Evolutionary conservation across 2,888 invertebrate genomes (phyloP).

Genomic region (Anoplius nigerrimus): DNA sequence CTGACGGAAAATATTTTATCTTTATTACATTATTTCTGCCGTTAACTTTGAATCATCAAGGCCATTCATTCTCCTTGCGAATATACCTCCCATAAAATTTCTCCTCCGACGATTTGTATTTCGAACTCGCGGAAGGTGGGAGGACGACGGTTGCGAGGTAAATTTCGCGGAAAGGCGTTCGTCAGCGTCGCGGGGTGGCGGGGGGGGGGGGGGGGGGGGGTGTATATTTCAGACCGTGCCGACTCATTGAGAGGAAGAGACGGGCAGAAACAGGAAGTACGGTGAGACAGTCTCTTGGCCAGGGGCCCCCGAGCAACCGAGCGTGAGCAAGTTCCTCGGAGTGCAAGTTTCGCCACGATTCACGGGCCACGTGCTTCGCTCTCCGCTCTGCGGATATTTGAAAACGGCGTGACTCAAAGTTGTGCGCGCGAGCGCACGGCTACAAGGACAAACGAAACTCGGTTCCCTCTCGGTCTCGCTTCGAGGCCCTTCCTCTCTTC

Average conservation of each 20-base stretch:
- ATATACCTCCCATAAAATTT: too few relatives aligned
- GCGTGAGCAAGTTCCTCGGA: conserved; percentile 47
- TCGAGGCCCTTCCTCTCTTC: neutral
- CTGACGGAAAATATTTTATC: too few relatives aligned
- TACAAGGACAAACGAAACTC: conserved; percentile 52
- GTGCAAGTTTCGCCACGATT: conserved; percentile 52
- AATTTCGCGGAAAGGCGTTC: too few relatives aligned
- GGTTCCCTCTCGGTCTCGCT: conserved; percentile 18
- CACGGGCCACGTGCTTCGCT: conserved; percentile 55
- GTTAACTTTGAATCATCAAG: too few relatives aligned
- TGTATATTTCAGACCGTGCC: too few relatives aligned
- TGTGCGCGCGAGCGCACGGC: conserved; percentile 22
- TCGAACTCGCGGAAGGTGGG: neutral
- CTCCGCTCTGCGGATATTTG: conserved; percentile 49
- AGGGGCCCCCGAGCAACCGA: conserved; percentile 37
- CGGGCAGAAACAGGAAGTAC: conserved; percentile 41
- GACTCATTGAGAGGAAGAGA: neutral
- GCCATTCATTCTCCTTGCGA: too few relatives aligned
- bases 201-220: too few relatives aligned
- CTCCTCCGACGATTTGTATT: conserved; percentile 30
- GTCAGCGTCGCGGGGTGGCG: too few relatives aligned
- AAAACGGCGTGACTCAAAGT: conserved; percentile 44
- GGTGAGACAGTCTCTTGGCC: conserved; percentile 26
- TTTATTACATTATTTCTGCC: too few relatives aligned
- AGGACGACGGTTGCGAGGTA: neutral